Base-by-base conservation (phyloP, 2,888 invertebrate genomes). In the Timema cristinae region DNA sequence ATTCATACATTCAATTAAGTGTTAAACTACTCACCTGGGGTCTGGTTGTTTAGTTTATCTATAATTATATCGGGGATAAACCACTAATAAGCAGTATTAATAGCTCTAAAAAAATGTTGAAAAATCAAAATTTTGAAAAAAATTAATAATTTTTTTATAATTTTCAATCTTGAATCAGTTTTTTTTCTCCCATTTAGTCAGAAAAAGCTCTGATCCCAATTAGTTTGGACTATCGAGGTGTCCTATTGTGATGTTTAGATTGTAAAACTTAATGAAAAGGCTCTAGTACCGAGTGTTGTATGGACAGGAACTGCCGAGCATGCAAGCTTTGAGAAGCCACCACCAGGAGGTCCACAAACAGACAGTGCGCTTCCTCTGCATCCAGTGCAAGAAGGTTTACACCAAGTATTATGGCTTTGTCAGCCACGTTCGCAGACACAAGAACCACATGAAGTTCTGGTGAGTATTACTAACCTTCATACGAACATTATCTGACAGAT, bases 331-430 rank as follows among this genome's bases (percentile, higher is more conserved):
- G 52, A 81, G 89, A 71, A 84, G 87, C 1, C 91, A 91, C 78
- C 86, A 87, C 67, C 85, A 86, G 74, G 81, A 84, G 8, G 85
- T 86, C 0, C 91, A 91, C 77, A 86, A 87, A 66, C 88, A 88
- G 77, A 85, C 87, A 74, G 84, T 86, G 0, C 87, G 88, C 7
- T 90, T 88, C 77, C 84, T 86, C 77, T 91, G 91, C 78, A 85
- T 87, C 32, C 88, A 90, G 77, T 91, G 91, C 78, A 87, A 88
- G 66, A 87, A 87, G 76, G 84, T 87, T 13, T 86, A 86, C 75
- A 85, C 86, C 63, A 87, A 87, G 77, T 90, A 89, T 80, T 83
- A 84, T 73, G 84, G 85, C 6, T 91, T 91, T 79, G 79, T 90
- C 8, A 86, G 86, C 70, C 91, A 91, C 80, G 87, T 89, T 0